Conservation (phyloP, 2,113 vertebrate genomes). For the Orthonyx spaldingii region DNA sequence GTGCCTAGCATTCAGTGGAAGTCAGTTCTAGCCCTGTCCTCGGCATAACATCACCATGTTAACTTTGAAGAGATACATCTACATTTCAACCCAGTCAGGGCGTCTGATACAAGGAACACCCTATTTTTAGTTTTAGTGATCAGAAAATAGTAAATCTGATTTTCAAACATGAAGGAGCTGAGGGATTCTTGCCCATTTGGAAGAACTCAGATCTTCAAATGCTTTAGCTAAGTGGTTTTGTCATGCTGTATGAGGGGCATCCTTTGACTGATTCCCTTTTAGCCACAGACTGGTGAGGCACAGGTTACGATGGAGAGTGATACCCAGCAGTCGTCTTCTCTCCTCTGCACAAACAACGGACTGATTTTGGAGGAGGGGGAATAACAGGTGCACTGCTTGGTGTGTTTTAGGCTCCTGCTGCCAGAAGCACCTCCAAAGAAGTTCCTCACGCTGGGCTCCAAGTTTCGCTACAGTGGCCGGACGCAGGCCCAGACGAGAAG, state of each 20-base stretch:
- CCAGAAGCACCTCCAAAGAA: conserved; percentile 95
- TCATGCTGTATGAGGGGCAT: neutral
- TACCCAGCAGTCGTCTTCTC: neutral
- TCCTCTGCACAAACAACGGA: neutral
- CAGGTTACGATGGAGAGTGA: neutral
- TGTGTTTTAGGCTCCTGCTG: conserved; percentile 82
- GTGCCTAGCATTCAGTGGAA: neutral
- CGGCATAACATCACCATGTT: neutral
- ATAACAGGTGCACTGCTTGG: neutral
- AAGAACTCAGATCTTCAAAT: neutral
- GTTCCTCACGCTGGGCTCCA: conserved; percentile 93
- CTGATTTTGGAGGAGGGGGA: neutral
- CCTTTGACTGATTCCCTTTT: neutral
- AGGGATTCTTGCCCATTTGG: neutral
- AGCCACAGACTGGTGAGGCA: neutral
- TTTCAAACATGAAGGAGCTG: neutral
- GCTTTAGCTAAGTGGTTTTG: neutral
- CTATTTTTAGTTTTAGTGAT: neutral
- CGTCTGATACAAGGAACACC: neutral
- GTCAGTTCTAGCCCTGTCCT: neutral
- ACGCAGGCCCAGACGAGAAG: conserved; percentile 92
- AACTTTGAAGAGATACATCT: neutral
- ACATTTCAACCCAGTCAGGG: neutral
- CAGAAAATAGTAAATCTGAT: neutral
- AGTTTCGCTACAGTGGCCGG: conserved; percentile 95